Percentiles rank a stretch among this genome's conserved stretches.
These are phyloP conservation scores for Aurelia aurita complex sp. Pacific DNA, from an alignment of 30 jellyfish, hydroid and myxozoan genomes.

Conservation along the genomic window DNA sequence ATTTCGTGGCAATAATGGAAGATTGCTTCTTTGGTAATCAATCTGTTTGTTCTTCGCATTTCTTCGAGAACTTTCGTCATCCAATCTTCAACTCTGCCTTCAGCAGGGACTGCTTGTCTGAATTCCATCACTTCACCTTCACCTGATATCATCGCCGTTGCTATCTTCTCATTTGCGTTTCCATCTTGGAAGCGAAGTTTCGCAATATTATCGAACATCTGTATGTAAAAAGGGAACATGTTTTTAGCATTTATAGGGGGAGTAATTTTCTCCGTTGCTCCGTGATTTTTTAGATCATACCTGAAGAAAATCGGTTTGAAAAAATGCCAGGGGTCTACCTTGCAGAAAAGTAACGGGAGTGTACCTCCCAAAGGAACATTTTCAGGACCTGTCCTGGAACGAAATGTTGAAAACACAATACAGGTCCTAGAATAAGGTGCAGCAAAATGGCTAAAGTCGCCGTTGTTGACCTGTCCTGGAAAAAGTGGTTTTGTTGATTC, in stretches of 20 bases:
- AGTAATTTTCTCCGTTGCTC: too few relatives aligned
- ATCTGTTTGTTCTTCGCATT: constrained; percentile 91
- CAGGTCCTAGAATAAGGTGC: too few relatives aligned
- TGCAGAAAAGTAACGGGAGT: too few relatives aligned
- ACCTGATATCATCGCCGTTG: constrained; percentile 92
- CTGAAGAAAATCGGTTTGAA: too few relatives aligned
- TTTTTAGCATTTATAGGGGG: neutral
- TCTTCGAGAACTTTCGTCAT: constrained; percentile 93
- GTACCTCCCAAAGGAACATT: too few relatives aligned
- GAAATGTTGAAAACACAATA: too few relatives aligned
- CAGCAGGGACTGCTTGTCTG: constrained; percentile 83
- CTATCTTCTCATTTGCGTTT: constrained; percentile 67
- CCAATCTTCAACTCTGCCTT: constrained; percentile 99
- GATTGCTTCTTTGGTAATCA: constrained; percentile 93
- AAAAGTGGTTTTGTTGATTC: too few relatives aligned
- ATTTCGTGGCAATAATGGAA: constrained; percentile 76
- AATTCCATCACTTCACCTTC: constrained; percentile 95
- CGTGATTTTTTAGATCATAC: too few relatives aligned
- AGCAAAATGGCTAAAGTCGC: too few relatives aligned
- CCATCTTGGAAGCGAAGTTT: constrained; percentile 85
- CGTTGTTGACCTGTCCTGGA: too few relatives aligned
- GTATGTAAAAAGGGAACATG: neutral
- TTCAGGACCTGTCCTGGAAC: too few relatives aligned
- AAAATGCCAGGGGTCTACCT: too few relatives aligned
- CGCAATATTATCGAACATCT: constrained; percentile 98